Conservation (phyloP, 2,888 invertebrate genomes). For the Onthophagus sagittarius region DNA sequence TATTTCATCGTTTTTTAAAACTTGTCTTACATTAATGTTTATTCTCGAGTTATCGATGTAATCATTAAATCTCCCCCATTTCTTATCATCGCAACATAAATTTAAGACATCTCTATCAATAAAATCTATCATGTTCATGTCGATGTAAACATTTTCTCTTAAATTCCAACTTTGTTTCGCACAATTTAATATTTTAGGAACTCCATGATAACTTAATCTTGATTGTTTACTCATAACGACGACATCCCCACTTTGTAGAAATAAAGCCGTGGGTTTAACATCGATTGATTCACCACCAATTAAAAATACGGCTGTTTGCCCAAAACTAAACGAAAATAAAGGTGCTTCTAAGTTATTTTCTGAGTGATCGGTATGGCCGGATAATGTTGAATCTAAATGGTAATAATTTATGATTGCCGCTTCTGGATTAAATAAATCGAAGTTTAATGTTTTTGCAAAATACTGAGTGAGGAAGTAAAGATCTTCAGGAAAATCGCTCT, state of each 20-base stretch:
- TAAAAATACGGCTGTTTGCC: conserved; percentile 90
- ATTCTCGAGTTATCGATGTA: conserved; percentile 75
- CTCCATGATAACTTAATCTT: conserved; percentile 87
- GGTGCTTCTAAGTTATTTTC: conserved; percentile 84
- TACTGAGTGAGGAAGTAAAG: conserved; percentile 61
- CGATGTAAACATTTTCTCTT: conserved; percentile 22
- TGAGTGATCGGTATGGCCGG: conserved; percentile 93
- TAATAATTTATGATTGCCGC: conserved; percentile 98
- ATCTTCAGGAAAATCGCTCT: conserved; percentile 69
- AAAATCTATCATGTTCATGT: conserved; percentile 1
- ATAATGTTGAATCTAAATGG: conserved; percentile 85
- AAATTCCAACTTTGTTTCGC: conserved; percentile 51
- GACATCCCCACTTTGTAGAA: conserved; percentile 85
- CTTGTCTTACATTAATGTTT: conserved; percentile 93
- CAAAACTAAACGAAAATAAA: conserved; percentile 89
- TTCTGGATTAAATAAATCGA: conserved; percentile 67
- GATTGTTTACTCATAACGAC: conserved; percentile 84
- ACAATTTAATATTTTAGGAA: conserved; percentile 76
- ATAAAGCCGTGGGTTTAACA: conserved; percentile 65
- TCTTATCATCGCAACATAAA: conserved; percentile 41
- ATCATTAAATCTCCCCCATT: conserved; percentile 55
- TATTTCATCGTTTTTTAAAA: conserved; percentile 61
- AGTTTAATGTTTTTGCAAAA: conserved; percentile 59
- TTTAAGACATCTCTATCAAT: conserved; percentile 33
- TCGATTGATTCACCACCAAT: conserved; percentile 77